Evolutionary conservation across 2,888 invertebrate genomes (phyloP).

Genomic region (Ochropleura leucogaster): DNA sequence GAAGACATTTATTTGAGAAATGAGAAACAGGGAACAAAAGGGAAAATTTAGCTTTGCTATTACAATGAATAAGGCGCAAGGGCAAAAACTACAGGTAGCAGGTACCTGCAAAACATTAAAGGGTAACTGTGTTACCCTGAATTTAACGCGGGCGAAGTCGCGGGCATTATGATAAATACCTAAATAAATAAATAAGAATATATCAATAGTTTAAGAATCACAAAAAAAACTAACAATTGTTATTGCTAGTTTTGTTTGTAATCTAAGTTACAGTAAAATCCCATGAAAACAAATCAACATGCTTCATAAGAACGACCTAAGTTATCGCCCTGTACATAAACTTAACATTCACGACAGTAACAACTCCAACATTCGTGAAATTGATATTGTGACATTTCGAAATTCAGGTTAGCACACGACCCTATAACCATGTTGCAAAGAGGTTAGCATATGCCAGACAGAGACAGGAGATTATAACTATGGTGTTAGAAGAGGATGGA

Average conservation of each 20-base stretch:
- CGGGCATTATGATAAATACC: no score
- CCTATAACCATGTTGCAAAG: constrained; percentile 33
- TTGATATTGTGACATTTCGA: constrained; percentile 45
- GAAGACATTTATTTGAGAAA: no score
- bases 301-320: not conserved
- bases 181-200: no score
- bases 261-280: not conserved
- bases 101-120: no score
- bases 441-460: constrained; percentile 24
- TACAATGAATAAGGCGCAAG: no score
- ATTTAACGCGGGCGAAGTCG: no score
- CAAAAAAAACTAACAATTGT: not conserved
- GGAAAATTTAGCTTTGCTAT: no score
- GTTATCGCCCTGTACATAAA: constrained; percentile 2
- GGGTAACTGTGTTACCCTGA: no score
- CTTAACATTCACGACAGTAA: constrained; percentile 18
- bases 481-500: constrained; percentile 37
- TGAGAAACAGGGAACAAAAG: no score
- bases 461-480: constrained; percentile 17
- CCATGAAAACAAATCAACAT: not conserved
- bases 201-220: not conserved
- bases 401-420: constrained; percentile 44
- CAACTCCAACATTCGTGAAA: constrained; percentile 26
- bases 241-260: no score
- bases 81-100: no score